phyloP scores from a whole-genome alignment of 2,888 invertebrate species.

The Watsonalla cultraria region DNA sequence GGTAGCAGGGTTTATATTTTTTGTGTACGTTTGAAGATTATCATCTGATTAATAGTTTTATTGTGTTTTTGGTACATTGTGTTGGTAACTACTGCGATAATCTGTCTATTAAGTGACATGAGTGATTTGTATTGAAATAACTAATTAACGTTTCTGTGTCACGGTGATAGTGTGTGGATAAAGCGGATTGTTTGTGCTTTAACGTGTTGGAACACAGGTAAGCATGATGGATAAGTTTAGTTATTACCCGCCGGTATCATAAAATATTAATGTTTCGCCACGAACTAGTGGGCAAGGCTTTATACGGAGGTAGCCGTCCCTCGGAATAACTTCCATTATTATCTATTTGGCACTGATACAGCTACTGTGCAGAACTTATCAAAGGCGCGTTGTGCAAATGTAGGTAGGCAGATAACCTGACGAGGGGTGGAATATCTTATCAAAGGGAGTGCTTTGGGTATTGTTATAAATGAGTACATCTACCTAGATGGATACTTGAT shows the following conservation, averaged over 20 bases:
- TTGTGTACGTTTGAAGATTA: constrained; percentile 17
- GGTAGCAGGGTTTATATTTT: constrained; percentile 9
- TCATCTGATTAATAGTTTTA: constrained; percentile 28
- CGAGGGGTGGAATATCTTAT: not conserved
- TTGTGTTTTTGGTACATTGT: constrained; percentile 21
- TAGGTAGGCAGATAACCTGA: not conserved
- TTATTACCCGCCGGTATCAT: not conserved
- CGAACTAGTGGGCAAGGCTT: too few species aligned
- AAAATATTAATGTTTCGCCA: not conserved
- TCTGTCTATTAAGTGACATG: constrained; percentile 26
- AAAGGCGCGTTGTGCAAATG: not conserved
- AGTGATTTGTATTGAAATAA: constrained; percentile 24
- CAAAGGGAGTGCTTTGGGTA: not conserved
- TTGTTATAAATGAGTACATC: not conserved
- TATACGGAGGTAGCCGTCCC: too few species aligned
- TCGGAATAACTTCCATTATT: too few species aligned
- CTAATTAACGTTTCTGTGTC: constrained; percentile 29
- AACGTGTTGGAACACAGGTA: constrained; percentile 24
- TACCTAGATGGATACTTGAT: too few species aligned
- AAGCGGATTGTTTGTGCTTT: constrained; percentile 31
- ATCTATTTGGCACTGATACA: not conserved
- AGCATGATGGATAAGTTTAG: constrained; percentile 8
- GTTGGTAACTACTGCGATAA: constrained; percentile 27
- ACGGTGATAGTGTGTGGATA: constrained; percentile 32
- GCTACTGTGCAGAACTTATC: not conserved